phyloP scores from a whole-genome alignment of 1,140 invertebrate species.

The Achatina immaculata region DNA sequence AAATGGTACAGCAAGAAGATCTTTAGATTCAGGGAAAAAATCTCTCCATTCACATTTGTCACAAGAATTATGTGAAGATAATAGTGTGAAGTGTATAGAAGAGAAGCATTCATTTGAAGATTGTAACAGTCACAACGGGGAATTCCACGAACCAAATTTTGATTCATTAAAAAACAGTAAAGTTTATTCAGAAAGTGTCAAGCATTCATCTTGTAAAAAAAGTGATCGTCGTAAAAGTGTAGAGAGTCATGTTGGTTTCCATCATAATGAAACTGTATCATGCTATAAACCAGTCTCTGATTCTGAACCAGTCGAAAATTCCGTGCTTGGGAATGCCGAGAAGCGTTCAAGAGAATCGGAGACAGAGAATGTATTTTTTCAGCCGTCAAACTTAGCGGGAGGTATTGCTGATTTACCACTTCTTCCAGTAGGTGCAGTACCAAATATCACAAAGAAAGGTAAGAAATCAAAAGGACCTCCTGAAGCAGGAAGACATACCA shows the following conservation, averaged over 20 bases:
- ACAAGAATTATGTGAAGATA: background rate
- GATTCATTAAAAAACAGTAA: background rate
- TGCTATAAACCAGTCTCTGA: background rate
- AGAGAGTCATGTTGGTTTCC: constrained; percentile 7
- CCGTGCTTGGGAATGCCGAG: too few species aligned
- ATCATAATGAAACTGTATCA: background rate
- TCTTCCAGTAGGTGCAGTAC: background rate
- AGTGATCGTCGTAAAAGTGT: constrained; percentile 3
- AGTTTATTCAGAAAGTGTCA: background rate
- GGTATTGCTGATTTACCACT: background rate
- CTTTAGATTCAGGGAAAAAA: background rate
- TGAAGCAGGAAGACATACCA: background rate
- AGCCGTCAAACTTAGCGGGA: background rate
- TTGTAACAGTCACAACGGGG: background rate
- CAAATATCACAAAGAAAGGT: background rate
- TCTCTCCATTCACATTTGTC: background rate
- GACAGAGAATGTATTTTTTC: background rate
- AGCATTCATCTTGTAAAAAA: background rate
- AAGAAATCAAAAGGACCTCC: background rate
- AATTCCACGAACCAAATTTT: background rate
- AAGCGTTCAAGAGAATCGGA: background rate
- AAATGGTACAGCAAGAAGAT: too few species aligned
- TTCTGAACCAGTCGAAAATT: background rate
- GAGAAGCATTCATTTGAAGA: background rate
- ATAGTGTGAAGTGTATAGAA: background rate